Conservation (phyloP, 2,888 invertebrate species). For the Branchellion lobata region DNA sequence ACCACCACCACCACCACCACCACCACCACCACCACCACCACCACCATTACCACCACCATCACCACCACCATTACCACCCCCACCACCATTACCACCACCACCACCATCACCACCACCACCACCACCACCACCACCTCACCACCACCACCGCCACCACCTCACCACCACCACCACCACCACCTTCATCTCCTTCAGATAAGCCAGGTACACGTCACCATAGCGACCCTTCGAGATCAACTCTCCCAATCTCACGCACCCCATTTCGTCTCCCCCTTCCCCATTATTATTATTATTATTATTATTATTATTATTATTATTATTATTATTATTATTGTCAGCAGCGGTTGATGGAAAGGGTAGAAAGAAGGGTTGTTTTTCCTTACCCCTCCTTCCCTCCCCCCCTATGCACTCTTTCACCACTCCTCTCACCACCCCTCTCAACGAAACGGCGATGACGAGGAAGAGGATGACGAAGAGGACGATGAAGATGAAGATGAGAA, state of each 20-base stretch:
- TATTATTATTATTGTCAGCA: neutral
- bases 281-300: neutral
- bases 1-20: neutral
- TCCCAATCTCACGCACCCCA: neutral
- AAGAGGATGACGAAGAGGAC: neutral
- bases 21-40: conserved; percentile 4
- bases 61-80: neutral
- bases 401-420: neutral
- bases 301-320: neutral
- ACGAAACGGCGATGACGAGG: neutral
- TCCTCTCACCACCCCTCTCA: neutral
- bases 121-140: neutral
- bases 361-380: neutral
- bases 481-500: neutral
- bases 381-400: neutral
- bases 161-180: neutral
- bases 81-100: neutral
- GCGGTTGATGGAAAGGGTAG: neutral
- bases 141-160: no score
- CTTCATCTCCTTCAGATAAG: neutral
- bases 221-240: neutral
- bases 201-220: conserved; percentile 8
- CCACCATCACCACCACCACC: neutral
- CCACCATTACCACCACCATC: conserved; percentile 2
- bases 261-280: neutral